Evolutionary conservation across 2,797 vertebrate genomes (phyloP).

Genomic region (Liparis tanakae): DNA sequence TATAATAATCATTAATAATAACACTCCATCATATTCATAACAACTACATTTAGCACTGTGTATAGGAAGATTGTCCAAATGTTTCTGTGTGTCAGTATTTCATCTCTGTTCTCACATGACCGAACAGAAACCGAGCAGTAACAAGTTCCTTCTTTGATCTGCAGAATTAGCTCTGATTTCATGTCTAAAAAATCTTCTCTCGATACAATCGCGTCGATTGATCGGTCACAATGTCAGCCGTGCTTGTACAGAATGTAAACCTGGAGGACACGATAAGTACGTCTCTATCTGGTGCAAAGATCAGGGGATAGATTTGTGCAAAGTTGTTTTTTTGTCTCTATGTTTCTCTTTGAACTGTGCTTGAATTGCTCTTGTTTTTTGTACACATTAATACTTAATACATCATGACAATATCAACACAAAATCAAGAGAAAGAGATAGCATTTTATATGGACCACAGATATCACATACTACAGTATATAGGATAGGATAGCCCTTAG

Average conservation of each 20-base stretch:
- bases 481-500: constrained; percentile 89
- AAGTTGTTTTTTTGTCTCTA: constrained; percentile 69
- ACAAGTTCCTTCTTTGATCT: constrained; percentile 46
- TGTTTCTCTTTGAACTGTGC: constrained; percentile 79
- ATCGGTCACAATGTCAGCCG: constrained; percentile 60
- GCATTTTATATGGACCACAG: constrained; percentile 84
- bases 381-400: constrained; percentile 81
- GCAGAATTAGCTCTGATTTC: constrained; percentile 45
- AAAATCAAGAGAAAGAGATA: constrained; percentile 85
- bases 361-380: constrained; percentile 76
- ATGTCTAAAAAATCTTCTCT: constrained; percentile 33
- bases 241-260: constrained; percentile 78
- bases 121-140: constrained; percentile 60
- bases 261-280: constrained; percentile 67
- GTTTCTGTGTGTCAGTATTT: constrained; percentile 73
- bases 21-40: constrained; percentile 88
- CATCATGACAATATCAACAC: constrained; percentile 85
- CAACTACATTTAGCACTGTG: constrained; percentile 88
- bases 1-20: constrained; percentile 88
- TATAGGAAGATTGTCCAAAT: constrained; percentile 88
- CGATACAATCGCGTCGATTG: constrained; percentile 47
- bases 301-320: constrained; percentile 80
- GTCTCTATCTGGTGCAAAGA: constrained; percentile 78
- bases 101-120: constrained; percentile 62
- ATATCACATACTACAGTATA: constrained; percentile 85